Percentiles rank a stretch among this genome's conserved stretches.
Conservation (phyloP, 2,888 invertebrate species). For the Parascotia fuliginaria region DNA sequence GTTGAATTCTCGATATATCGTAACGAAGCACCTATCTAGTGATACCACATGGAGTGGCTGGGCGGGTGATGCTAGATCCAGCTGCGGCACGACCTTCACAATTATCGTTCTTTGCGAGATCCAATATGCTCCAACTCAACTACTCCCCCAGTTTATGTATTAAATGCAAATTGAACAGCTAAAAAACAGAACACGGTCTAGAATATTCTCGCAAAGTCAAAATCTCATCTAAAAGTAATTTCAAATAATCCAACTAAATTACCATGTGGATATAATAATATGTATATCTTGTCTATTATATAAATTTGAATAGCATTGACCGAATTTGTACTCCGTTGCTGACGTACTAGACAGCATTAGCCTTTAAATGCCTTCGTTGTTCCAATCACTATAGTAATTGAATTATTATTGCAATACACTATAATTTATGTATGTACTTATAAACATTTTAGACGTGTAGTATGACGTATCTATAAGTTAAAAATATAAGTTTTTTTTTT, state of each 20-base stretch:
- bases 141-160: neutral
- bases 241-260: too few species aligned
- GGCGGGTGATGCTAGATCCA: conserved; percentile 77
- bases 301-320: conserved; percentile 45
- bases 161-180: neutral
- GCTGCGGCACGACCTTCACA: conserved; percentile 81
- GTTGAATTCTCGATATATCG: conserved; percentile 66
- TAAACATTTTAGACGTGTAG: conserved; percentile 3
- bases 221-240: too few species aligned
- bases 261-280: conserved; percentile 15
- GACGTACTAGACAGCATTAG: conserved; percentile 30
- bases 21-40: conserved; percentile 77
- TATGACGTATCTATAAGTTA: neutral
- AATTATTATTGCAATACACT: conserved; percentile 28
- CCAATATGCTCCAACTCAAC: conserved; percentile 43
- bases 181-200: neutral
- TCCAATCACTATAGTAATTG: conserved; percentile 44
- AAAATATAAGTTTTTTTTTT: conserved; percentile 13
- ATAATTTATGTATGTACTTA: conserved; percentile 26
- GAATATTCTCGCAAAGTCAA: conserved; percentile 11
- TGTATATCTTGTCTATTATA: conserved; percentile 23
- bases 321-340: conserved; percentile 37
- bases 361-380: conserved; percentile 36
- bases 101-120: conserved; percentile 72
- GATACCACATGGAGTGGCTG: conserved; percentile 76